A percentile compares a stretch with the other conserved stretches of the same genome.
Conservation (phyloP, 1,140 invertebrate genomes). For the Drosophila gunungcola region DNA sequence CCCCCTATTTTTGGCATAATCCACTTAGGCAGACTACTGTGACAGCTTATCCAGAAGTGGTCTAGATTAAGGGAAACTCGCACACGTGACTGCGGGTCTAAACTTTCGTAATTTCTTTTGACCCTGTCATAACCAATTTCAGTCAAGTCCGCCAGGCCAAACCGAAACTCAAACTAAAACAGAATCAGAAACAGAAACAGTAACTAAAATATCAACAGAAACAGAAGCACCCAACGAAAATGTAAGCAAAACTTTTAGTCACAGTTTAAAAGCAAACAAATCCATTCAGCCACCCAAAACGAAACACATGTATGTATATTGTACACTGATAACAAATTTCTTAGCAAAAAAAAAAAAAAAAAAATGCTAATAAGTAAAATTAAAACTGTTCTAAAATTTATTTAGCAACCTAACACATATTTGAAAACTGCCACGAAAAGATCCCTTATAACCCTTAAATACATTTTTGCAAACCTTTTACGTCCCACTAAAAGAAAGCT, state of each 20-base stretch:
- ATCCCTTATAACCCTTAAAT: no score
- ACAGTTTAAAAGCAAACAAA: conserved; percentile 11
- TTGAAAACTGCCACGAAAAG: no score
- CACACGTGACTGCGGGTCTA: conserved; percentile 60
- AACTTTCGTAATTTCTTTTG: conserved; percentile 71
- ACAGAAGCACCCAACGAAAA: conserved; percentile 37
- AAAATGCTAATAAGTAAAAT: not conserved
- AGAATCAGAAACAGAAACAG: conserved; percentile 13
- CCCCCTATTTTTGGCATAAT: conserved; percentile 19
- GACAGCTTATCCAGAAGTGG: conserved; percentile 19
- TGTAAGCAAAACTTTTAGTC: conserved; percentile 62
- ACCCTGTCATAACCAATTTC: conserved; percentile 68
- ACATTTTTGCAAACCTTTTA: no score
- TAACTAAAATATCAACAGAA: conserved; percentile 17
- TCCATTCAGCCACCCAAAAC: conserved; percentile 12
- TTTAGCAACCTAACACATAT: no score
- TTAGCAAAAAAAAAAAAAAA: not conserved
- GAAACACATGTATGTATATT: conserved; percentile 13
- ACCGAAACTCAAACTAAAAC: conserved; percentile 31
- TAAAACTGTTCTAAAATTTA: no score
- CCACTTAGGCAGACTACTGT: conserved; percentile 26
- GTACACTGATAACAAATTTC: conserved; percentile 9
- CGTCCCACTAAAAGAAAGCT: no score
- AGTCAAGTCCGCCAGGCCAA: conserved; percentile 19
- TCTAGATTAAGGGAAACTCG: conserved; percentile 1